Base-by-base conservation (phyloP, 2,888 invertebrate genomes). In the Erebia palarica region DNA sequence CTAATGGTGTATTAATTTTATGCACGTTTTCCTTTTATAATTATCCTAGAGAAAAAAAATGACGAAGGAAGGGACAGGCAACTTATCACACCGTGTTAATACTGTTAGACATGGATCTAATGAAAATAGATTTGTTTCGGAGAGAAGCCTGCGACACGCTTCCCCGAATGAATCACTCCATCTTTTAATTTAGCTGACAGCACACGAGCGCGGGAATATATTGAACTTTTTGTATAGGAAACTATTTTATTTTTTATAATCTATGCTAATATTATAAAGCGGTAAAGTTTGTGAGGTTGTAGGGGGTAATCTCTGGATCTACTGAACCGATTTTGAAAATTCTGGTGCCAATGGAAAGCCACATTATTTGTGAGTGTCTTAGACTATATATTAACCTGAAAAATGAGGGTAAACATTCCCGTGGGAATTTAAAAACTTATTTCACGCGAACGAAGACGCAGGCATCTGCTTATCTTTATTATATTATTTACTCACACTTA, bases 81-180 rank as follows among this genome's bases (percentile, higher is more conserved):
- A 57, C 44, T 57, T 44, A 55, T 64, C 16, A 16, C 36, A 55
- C 16, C 9, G 36, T 55, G 49, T 57, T 64, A 58, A 57, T 63
- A 58, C 42, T 14, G 47, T 14, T 27, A 65, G 59, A 42, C 69
- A 18, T 61, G 13, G 18, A 59, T 69, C 65, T 65, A 65, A 69
- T 69, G 65, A 69, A 60, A 65, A 70, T 65, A 60, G 70, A 70
- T 70, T 65, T 49, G 64, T 69, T 42, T 53, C 42, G 65, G 27
- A 18, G 57, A 58, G 47, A 14, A 21, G 27, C 57, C 66, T 66
- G 57, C 57, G 57, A 58, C 66, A 70, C 65, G 14, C 53, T 70
- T 68, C 47, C 21, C 36, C 13, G 21, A 53, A 70, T 60, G 65
- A 60, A 70, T 70, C 60, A 42, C 44, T 57, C 49, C 18, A 70